A percentile compares a stretch with the other conserved stretches of the same genome.
Conservation (phyloP, 2,113 vertebrate species). For the Platichthys flesus region DNA sequence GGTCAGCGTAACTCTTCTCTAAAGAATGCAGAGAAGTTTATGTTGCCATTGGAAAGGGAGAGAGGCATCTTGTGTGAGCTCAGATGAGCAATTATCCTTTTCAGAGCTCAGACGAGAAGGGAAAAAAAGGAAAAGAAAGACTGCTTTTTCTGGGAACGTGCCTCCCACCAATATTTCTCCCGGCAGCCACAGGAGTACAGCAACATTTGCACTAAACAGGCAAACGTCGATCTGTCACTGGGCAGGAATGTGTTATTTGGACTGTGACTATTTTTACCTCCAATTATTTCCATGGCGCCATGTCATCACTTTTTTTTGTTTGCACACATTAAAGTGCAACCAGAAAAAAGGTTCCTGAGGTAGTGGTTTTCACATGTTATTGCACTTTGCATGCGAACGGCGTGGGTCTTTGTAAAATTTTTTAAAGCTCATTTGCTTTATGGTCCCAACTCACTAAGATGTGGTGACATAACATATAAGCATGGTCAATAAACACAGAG, state of each 20-base stretch:
- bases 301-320: conserved; percentile 62
- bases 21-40: conserved; percentile 46
- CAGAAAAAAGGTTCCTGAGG: conserved; percentile 40
- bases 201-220: conserved; percentile 67
- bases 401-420: conserved; percentile 18
- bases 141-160: conserved; percentile 68
- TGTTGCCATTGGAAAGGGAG: conserved; percentile 74
- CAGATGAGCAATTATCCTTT: conserved; percentile 80
- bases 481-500: conserved; percentile 28
- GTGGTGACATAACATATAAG: conserved; percentile 51
- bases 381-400: conserved; percentile 35
- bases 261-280: conserved; percentile 76
- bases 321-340: conserved; percentile 55
- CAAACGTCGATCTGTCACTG: conserved; percentile 74
- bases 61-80: conserved; percentile 73
- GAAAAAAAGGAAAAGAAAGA: conserved; percentile 39
- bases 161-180: conserved; percentile 72
- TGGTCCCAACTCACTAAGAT: conserved; percentile 52
- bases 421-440: conserved; percentile 48
- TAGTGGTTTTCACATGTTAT: conserved; percentile 26
- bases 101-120: conserved; percentile 60
- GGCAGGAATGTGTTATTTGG: conserved; percentile 76
- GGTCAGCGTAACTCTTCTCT: conserved; percentile 73
- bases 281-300: conserved; percentile 63
- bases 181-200: conserved; percentile 58